Base-by-base conservation (phyloP, 2,797 vertebrate genomes). In the Periophthalmus magnuspinnatus region DNA sequence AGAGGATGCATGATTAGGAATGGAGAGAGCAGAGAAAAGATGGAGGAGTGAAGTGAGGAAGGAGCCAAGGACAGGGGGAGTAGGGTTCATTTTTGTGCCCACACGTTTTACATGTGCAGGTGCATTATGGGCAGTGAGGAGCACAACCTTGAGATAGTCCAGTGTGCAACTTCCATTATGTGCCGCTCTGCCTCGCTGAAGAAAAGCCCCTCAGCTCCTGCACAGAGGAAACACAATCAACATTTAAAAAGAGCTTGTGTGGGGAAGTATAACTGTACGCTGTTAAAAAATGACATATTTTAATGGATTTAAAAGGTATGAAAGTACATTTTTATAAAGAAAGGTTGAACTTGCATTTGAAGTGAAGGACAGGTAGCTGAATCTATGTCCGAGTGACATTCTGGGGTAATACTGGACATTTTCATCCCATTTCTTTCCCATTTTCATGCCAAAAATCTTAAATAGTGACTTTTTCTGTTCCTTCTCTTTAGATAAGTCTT, bases 81-180 rank as follows among this genome's bases (percentile, higher is more conserved):
- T 56, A 3, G 0, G 65, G 77, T 81, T 81, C 76, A 62, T 88
- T 81, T 85, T 81, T 85, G 71, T 74, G 70, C 67, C 19, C 47
- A 80, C 83, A 76, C 65, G 74, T 74, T 76, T 6, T 67, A 19
- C 64, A 70, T 75, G 71, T 61, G 76, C 41, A 67, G 57, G 76
- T 60, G 67, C 22, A 41, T 57, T 57, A 57, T 57, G 55, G 55
- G 55, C 14, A 62, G 59, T 69, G 86, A 73, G 67, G 69, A 70
- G 72, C 45, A 76, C 57, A 79, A 54, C 71, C 75, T n/a, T 33
- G 71, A 81, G 77, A 80, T 86, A 75, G 87, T 80, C 70, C 74
- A 67, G 61, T 17, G 21, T 45, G 11, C 22, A 41, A 41, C 78
- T 77, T 72, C 80, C 71, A 78, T 89, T 87, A 87, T 87, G 83